Evolutionary conservation across 2,113 vertebrate genomes (phyloP).

Genomic region (Tragelaphus scriptus): DNA sequence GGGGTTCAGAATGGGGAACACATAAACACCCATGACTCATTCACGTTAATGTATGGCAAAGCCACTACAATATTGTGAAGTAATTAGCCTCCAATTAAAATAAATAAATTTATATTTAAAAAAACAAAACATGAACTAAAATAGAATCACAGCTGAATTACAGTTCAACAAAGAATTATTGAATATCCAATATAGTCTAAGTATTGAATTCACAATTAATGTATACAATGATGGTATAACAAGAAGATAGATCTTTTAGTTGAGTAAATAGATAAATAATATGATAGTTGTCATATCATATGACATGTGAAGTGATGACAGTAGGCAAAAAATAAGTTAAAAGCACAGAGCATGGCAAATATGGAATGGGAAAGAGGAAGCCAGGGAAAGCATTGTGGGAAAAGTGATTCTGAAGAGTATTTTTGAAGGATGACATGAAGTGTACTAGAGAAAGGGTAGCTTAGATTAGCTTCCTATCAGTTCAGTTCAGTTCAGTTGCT

Average conservation of each 20-base stretch:
- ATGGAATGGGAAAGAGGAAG: fast-evolving
- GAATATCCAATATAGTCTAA: background rate
- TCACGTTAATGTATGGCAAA: background rate
- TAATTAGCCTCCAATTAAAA: background rate
- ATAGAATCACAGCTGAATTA: background rate
- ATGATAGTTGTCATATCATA: background rate
- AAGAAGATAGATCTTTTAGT: background rate
- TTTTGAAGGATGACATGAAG: background rate
- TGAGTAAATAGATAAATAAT: background rate
- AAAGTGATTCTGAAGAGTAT: background rate
- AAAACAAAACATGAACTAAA: background rate
- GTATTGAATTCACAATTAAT: background rate
- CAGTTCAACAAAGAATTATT: background rate
- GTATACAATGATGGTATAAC: background rate
- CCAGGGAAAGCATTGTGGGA: background rate
- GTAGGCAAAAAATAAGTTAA: background rate
- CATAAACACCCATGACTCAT: fast-evolving
- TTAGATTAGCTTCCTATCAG: background rate
- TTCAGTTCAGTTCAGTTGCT: too few relatives aligned
- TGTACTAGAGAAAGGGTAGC: background rate
- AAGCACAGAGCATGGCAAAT: background rate
- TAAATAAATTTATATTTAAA: background rate
- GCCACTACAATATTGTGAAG: background rate
- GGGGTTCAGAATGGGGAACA: background rate
- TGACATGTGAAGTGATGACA: background rate